Base-by-base conservation (phyloP, 2,888 invertebrate species). In the Eupithecia dodoneata region DNA sequence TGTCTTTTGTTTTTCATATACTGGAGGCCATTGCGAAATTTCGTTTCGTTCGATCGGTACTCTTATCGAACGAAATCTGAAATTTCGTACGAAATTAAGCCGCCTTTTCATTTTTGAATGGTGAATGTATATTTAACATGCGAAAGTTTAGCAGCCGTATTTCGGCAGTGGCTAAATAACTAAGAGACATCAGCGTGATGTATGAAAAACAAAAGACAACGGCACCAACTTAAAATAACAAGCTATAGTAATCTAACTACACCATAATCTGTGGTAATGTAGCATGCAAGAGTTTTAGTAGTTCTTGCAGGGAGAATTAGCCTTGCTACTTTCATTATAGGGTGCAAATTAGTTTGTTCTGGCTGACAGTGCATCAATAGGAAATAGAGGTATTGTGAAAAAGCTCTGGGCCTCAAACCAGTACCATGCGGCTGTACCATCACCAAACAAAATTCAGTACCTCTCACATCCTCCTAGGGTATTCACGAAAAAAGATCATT, bases 401-500 rank as follows among this genome's bases (percentile, higher is more conserved):
- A 72, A 74, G 74, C 70, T 45, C 10, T 0, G 69, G 49, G 15
- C 66, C 72, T 49, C n/a, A 55, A 73, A 52, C 63, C 72, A 65
- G 72, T 72, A 74, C 42, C 76, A 70, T 76, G 73, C 75, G 77
- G 49, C 6, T n/a, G 45, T 75, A 73, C 82, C 82, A 80, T 80
- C 74, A 80, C 82, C 82, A 42, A 73, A 76, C 15, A 74, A 74
- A 74, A 76, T 47, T 73, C 30, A 59, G 79, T 79, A 79, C 73
- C 74, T 76, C 72, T 73, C 69, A 59, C 45, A 41, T 72, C 73
- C 65, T 83, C 82, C 55, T 71, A 73, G 59, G 44, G 55, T 18
- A 41, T 44, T 75, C 75, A 55, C 70, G 55, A 47, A n/a, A 67
- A 44, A 30, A 65, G 66, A 67, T 71, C 72, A 67, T 41, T 13